These are phyloP conservation scores for Barypeithes pellucidus DNA, from an alignment of 2,888 invertebrate species.

Conservation along the genomic window DNA sequence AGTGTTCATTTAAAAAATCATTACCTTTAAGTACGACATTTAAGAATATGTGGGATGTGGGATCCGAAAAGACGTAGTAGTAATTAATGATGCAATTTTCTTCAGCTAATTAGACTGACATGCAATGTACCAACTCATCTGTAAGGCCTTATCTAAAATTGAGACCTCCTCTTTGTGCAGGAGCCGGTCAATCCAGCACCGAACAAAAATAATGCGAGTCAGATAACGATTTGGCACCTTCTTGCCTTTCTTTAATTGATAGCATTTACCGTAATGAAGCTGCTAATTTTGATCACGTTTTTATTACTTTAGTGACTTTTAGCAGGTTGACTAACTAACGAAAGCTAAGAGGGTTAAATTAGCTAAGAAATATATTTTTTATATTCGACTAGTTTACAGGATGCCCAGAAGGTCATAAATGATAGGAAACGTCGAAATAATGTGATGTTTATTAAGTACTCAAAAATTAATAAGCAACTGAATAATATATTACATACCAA, in stretches of 20 bases:
- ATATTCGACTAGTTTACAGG: no score
- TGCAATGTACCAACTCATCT: constrained; percentile 20
- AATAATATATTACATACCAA: no score
- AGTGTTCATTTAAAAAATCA: background rate
- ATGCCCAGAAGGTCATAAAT: no score
- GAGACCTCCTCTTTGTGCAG: constrained; percentile 12
- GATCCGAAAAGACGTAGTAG: background rate
- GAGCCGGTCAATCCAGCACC: constrained; percentile 20
- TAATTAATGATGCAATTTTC: constrained; percentile 15
- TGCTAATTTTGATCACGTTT: constrained; percentile 19
- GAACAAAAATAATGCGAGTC: constrained; percentile 32
- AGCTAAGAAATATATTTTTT: no score
- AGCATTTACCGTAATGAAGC: constrained; percentile 18
- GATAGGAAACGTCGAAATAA: no score
- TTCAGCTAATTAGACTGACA: constrained; percentile 11
- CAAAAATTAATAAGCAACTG: no score
- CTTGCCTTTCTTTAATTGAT: constrained; percentile 26
- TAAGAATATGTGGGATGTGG: background rate
- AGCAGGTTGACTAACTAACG: no score
- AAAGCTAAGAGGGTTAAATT: no score
- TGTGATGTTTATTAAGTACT: no score
- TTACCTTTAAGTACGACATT: background rate
- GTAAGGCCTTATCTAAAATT: constrained; percentile 20
- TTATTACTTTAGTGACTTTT: constrained; percentile 4
- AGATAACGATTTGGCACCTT: constrained; percentile 36